These are phyloP conservation scores for Tachysurus vachellii DNA, from an alignment of 2,113 vertebrate species.

Conservation along the genomic window DNA sequence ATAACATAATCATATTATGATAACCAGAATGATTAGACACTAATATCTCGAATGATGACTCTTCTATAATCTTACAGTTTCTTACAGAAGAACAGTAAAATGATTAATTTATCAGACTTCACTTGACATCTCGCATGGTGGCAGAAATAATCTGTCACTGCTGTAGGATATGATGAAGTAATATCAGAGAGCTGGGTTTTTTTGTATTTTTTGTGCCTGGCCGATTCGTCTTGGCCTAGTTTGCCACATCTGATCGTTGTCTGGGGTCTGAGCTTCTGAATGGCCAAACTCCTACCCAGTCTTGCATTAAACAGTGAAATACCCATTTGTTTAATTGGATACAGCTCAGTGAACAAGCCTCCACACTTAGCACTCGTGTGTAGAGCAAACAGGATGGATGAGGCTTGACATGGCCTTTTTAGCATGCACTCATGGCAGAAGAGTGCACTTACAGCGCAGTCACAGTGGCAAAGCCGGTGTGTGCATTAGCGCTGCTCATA, in stretches of 20 bases:
- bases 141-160: conserved; percentile 40
- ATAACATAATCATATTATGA: conserved; percentile 19
- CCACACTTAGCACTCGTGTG: conserved; percentile 33
- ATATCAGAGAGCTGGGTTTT: conserved; percentile 35
- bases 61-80: background rate
- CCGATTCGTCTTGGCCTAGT: conserved; percentile 41
- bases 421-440: conserved; percentile 51
- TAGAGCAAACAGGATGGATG: conserved; percentile 52
- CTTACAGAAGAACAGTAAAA: background rate
- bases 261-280: conserved; percentile 28
- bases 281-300: background rate
- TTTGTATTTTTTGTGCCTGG: conserved; percentile 42
- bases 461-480: conserved; percentile 24
- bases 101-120: background rate
- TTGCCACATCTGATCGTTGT: conserved; percentile 44
- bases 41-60: background rate
- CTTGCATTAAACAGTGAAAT: conserved; percentile 31
- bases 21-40: background rate
- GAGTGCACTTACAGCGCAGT: conserved; percentile 37
- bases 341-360: conserved; percentile 42
- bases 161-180: conserved; percentile 40
- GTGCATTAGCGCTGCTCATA: conserved; percentile 30
- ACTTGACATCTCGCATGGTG: conserved; percentile 26
- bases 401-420: conserved; percentile 63
- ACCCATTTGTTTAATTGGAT: conserved; percentile 52